These are phyloP conservation scores for Megaleporinus macrocephalus DNA, from an alignment of 2,113 vertebrate genomes.

Conservation along the genomic window DNA sequence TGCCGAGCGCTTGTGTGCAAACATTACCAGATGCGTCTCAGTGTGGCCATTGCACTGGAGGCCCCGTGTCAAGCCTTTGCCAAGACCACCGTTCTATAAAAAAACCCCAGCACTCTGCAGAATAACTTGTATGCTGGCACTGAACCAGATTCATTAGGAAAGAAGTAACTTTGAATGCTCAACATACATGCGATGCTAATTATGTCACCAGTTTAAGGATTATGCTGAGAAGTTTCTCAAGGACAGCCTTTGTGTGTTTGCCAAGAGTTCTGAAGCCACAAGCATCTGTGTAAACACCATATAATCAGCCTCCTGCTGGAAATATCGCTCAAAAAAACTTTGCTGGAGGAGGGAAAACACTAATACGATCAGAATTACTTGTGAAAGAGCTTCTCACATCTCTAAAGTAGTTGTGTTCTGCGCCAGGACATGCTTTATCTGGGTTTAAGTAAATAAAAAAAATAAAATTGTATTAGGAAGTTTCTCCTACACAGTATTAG, in stretches of 20 bases:
- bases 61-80: background rate
- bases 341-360: slow-evolving; percentile 6
- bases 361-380: background rate
- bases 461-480: no score
- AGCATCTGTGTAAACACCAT: slow-evolving; percentile 40
- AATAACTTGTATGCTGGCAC: slow-evolving; percentile 42
- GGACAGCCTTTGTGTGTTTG: slow-evolving; percentile 64
- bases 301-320: slow-evolving; percentile 29
- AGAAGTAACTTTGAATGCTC: slow-evolving; percentile 47
- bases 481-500: no score
- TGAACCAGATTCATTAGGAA: slow-evolving; percentile 56
- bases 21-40: slow-evolving; percentile 68
- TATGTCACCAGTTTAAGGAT: slow-evolving; percentile 55
- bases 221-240: slow-evolving; percentile 66
- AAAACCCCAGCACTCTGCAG: background rate
- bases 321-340: background rate
- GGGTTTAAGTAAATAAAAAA: no score
- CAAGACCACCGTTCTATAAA: slow-evolving; percentile 40
- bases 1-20: slow-evolving; percentile 66
- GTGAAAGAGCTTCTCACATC: background rate
- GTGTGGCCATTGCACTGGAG: slow-evolving; percentile 43
- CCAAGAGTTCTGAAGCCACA: slow-evolving; percentile 56
- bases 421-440: no score
- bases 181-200: slow-evolving; percentile 44
- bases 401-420: slow-evolving; percentile 1